These are phyloP conservation scores for Thymelicus sylvestris DNA, from an alignment of 2,888 invertebrate species.

Conservation along the genomic window DNA sequence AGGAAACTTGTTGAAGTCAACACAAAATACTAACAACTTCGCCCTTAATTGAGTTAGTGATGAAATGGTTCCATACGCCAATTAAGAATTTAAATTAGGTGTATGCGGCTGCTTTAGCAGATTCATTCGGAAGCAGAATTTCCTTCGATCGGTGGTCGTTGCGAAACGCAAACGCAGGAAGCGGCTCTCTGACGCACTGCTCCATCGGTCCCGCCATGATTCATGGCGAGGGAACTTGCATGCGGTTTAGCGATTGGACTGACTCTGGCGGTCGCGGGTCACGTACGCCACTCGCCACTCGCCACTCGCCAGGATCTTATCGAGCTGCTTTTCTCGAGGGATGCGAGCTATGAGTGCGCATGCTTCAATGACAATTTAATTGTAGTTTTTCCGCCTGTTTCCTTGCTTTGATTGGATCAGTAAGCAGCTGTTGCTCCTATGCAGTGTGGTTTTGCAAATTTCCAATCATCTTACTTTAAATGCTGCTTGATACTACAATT, in stretches of 20 bases:
- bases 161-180: conserved; percentile 65
- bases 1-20: no score
- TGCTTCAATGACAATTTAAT: not conserved
- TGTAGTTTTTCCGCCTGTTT: not conserved
- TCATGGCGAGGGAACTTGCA: conserved; percentile 53
- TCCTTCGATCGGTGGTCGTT: conserved; percentile 47
- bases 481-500: no score
- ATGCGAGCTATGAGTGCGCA: not conserved
- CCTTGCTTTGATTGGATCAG: not conserved
- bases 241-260: conserved; percentile 59
- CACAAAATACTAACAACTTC: no score
- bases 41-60: no score
- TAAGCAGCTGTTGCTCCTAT: not conserved
- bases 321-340: conserved; percentile 19
- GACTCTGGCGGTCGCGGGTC: conserved; percentile 59
- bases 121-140: conserved; percentile 31
- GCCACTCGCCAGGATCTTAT: conserved; percentile 40
- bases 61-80: no score
- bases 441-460: no score
- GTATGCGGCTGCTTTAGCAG: not conserved
- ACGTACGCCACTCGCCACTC: conserved; percentile 56
- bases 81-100: no score
- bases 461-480: no score
- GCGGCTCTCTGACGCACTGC: conserved; percentile 64
- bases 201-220: conserved; percentile 47